These are phyloP conservation scores for Cyclura pinguis DNA, from an alignment of 2,797 vertebrate genomes.

Conservation along the genomic window DNA sequence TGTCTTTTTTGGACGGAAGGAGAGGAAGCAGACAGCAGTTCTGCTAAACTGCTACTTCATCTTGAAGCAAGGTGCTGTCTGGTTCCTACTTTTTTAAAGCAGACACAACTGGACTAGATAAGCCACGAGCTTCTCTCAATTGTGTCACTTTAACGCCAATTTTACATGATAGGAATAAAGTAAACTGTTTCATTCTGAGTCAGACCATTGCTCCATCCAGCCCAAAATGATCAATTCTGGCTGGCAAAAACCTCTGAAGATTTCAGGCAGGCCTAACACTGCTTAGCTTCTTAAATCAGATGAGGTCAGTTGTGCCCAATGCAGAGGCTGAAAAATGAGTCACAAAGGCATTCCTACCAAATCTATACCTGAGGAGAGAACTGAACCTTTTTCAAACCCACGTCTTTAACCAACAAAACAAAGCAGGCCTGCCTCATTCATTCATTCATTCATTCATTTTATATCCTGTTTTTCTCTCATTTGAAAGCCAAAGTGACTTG, in stretches of 20 bases:
- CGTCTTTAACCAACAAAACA: not conserved
- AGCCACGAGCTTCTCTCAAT: not conserved
- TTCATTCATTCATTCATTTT: not conserved
- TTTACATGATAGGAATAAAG: not conserved
- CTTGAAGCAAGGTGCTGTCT: not conserved
- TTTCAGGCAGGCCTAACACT: not conserved
- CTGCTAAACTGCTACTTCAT: not conserved
- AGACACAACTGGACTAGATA: not conserved
- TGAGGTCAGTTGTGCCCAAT: no score
- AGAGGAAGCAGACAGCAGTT: not conserved
- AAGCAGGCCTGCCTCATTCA: not conserved
- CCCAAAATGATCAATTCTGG: no score
- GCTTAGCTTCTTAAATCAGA: not conserved
- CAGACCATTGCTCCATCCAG: no score
- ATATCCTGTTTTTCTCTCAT: no score
- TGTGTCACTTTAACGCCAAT: not conserved
- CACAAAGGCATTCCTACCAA: not conserved
- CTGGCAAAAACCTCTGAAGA: not conserved
- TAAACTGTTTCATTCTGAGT: no score
- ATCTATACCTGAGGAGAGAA: not conserved
- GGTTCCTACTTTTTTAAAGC: not conserved
- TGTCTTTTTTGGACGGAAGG: no score
- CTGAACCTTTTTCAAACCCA: not conserved
- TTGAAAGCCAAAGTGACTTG: no score
- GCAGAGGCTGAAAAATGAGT: not conserved